Percentiles rank a stretch among this genome's conserved stretches.
Evolutionary conservation across 2,113 vertebrate species (phyloP).

Genomic region (Scomber scombrus): DNA sequence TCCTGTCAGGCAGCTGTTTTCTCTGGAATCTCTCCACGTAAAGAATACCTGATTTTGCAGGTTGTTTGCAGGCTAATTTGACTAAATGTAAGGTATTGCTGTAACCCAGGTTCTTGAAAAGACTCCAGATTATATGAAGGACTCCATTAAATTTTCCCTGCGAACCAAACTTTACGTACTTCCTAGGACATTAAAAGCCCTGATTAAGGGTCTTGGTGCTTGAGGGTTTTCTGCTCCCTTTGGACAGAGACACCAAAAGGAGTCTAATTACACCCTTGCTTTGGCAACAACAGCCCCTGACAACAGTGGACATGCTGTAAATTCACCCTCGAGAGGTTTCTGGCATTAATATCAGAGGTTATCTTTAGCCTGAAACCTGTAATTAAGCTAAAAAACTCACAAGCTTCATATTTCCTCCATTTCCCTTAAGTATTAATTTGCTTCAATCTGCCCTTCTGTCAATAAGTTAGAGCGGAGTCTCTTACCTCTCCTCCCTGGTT

Average conservation of each 20-base stretch:
- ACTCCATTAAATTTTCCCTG: not conserved
- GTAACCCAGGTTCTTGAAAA: not conserved
- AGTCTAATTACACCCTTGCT: conserved; percentile 62
- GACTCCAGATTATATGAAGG: not conserved
- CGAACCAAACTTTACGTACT: conserved; percentile 19
- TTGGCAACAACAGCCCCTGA: conserved; percentile 69
- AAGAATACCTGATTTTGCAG: conserved; percentile 13
- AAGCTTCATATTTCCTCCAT: conserved; percentile 63
- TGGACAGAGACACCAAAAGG: conserved; percentile 33
- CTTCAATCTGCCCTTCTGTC: conserved; percentile 44
- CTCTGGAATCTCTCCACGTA: not conserved
- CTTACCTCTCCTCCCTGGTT: conserved; percentile 12
- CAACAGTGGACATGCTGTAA: conserved; percentile 64
- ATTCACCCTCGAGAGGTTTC: conserved; percentile 52
- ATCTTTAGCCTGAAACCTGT: conserved; percentile 65
- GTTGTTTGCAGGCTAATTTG: conserved; percentile 1
- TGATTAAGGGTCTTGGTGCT: conserved; percentile 28
- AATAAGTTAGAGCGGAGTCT: conserved; percentile 27
- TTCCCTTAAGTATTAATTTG: conserved; percentile 72
- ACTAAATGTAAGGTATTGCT: not conserved
- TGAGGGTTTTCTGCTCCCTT: conserved; percentile 39
- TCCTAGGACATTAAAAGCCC: not conserved
- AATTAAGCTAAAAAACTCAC: conserved; percentile 63
- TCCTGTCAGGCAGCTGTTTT: not conserved
- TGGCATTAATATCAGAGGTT: conserved; percentile 63